phyloP scores from a whole-genome alignment of 2,797 vertebrate genomes.

The Artibeus lituratus region DNA sequence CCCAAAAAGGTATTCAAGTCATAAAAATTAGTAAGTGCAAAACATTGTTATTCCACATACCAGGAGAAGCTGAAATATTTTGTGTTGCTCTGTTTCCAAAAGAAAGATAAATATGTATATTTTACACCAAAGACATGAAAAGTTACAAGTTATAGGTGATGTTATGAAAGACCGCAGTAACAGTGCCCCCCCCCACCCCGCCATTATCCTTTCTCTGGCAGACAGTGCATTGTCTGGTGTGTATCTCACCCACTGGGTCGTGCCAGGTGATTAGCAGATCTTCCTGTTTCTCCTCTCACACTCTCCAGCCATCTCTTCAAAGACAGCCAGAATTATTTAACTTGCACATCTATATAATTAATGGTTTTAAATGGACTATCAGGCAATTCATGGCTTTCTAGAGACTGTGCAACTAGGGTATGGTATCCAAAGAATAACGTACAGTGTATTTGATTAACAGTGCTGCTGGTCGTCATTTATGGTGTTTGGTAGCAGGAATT shows the following conservation, averaged over 20 bases:
- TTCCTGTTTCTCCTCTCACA: not conserved
- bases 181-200: not conserved
- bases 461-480: not conserved
- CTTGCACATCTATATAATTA: not conserved
- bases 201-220: not conserved
- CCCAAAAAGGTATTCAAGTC: not conserved
- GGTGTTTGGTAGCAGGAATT: not conserved
- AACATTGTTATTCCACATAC: not conserved
- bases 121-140: slow-evolving; percentile 15
- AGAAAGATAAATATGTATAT: slow-evolving; percentile 24
- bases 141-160: not conserved
- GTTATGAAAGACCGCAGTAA: not conserved
- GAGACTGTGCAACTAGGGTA: not conserved
- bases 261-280: not conserved
- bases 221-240: too few relatives aligned
- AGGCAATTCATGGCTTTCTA: slow-evolving; percentile 7
- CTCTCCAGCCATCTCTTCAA: not conserved
- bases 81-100: slow-evolving; percentile 4
- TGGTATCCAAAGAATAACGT: slow-evolving; percentile 20
- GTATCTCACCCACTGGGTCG: not conserved
- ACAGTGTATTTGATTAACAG: not conserved
- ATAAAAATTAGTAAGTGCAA: not conserved
- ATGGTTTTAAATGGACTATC: slow-evolving; percentile 26
- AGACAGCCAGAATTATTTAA: not conserved
- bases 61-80: not conserved